Percentiles rank a stretch among this genome's conserved stretches.
Conservation (phyloP, 2,797 vertebrate genomes). For the Sebastes hubbsi region DNA sequence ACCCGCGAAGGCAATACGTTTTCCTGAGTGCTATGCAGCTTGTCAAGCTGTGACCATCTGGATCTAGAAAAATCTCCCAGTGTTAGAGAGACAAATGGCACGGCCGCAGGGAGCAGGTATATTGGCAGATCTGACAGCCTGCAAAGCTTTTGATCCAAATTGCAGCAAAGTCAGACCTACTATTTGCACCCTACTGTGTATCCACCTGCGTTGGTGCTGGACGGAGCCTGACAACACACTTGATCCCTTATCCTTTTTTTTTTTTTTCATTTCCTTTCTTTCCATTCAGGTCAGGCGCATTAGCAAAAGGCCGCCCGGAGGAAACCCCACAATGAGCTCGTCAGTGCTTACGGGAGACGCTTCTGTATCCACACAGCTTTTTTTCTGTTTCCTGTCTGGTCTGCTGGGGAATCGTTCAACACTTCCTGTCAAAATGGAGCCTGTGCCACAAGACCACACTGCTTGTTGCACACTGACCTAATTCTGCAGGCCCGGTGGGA, state of each 20-base stretch:
- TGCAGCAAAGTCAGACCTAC: slow-evolving; percentile 42
- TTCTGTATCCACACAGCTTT: slow-evolving; percentile 57
- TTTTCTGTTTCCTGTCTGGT: slow-evolving; percentile 79
- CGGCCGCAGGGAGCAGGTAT: slow-evolving; percentile 55
- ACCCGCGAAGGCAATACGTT: slow-evolving; percentile 30
- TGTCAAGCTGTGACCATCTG: slow-evolving; percentile 77
- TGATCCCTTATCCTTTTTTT: slow-evolving; percentile 3
- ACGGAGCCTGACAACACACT: slow-evolving; percentile 13
- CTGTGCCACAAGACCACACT: slow-evolving; percentile 62
- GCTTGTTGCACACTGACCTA: slow-evolving; percentile 71
- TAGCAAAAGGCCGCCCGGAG: slow-evolving; percentile 28
- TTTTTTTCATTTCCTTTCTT: slow-evolving; percentile 11
- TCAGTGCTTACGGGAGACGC: slow-evolving; percentile 53
- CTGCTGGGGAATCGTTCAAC: slow-evolving; percentile 66
- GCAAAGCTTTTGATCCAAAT: slow-evolving; percentile 46
- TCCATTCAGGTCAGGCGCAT: slow-evolving; percentile 37
- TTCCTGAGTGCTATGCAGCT: slow-evolving; percentile 32
- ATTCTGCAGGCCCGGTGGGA: slow-evolving; percentile 58
- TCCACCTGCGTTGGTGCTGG: slow-evolving; percentile 40
- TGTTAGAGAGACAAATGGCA: slow-evolving; percentile 52
- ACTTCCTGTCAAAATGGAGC: slow-evolving; percentile 69
- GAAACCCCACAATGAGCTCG: slow-evolving; percentile 51
- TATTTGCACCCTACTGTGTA: slow-evolving; percentile 37
- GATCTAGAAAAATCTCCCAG: slow-evolving; percentile 61
- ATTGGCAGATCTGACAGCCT: slow-evolving; percentile 54